Evolutionary conservation across 2,888 invertebrate species (phyloP).

Genomic region (Sminthurinus aureus): DNA sequence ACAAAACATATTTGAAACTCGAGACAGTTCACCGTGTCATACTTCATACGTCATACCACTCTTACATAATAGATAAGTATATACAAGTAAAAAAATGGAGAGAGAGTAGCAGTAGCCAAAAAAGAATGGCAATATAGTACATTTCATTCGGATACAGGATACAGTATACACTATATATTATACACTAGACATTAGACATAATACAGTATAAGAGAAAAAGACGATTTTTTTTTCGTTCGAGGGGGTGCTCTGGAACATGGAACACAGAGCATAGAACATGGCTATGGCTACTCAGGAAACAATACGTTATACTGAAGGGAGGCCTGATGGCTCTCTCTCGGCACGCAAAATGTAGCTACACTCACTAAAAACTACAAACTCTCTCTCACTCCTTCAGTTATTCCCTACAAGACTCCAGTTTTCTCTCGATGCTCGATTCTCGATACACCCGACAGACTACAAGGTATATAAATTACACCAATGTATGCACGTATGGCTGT

Average conservation of each 20-base stretch:
- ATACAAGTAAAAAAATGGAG: neutral
- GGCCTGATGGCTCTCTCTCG: slow-evolving; percentile 36
- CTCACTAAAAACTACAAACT: neutral
- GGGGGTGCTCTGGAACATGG: slow-evolving; percentile 1
- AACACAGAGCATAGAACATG: neutral
- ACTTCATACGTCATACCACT: neutral
- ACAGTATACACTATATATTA: no score
- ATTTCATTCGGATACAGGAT: no score
- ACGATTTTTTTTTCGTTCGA: no score
- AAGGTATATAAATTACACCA: no score
- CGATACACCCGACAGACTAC: neutral
- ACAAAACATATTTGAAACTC: neutral
- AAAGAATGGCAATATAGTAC: neutral
- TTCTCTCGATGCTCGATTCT: no score
- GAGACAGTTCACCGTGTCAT: neutral
- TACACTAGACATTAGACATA: no score
- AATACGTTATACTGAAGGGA: slow-evolving; percentile 27
- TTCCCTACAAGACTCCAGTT: no score
- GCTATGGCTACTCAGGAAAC: slow-evolving; percentile 12
- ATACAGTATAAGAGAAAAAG: neutral
- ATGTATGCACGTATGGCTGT: no score
- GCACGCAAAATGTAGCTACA: slow-evolving; percentile 27
- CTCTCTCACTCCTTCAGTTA: neutral
- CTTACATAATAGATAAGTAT: neutral
- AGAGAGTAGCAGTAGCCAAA: slow-evolving; percentile 8